Conservation (phyloP, 2,888 invertebrate genomes). For the Tillus elongatus region DNA sequence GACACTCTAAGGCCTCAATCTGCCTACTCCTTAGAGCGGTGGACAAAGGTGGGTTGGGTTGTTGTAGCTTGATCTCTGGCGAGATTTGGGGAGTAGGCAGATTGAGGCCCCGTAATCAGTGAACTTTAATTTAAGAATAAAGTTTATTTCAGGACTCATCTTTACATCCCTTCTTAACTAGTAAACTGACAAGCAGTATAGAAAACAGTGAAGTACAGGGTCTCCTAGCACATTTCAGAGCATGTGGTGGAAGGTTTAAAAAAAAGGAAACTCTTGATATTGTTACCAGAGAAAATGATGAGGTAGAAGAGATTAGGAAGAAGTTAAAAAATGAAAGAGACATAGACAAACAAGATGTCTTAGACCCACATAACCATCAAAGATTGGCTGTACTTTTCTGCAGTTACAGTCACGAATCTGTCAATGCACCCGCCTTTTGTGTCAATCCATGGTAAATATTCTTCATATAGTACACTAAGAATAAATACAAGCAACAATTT, state of each 20-base stretch:
- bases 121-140: no score
- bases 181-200: conserved; percentile 57
- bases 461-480: conserved; percentile 1
- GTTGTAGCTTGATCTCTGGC: no score
- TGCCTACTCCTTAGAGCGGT: no score
- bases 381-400: conserved; percentile 81
- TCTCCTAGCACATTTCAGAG: conserved; percentile 75
- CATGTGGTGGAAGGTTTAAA: conserved; percentile 64
- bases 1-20: no score
- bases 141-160: conserved; percentile 40
- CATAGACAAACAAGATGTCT: conserved; percentile 49
- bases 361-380: conserved; percentile 78
- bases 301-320: conserved; percentile 28
- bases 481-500: no score
- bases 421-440: conserved; percentile 79
- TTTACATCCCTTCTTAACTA: conserved; percentile 63
- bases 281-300: conserved; percentile 24
- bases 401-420: conserved; percentile 67
- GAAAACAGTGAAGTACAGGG: conserved; percentile 60
- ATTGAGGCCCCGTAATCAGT: neutral
- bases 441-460: conserved; percentile 75
- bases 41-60: no score
- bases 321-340: conserved; percentile 22
- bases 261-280: conserved; percentile 31
- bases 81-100: conserved; percentile 2